Evolutionary conservation across 92 coral and sea anemone species (phyloP).

Genomic region (Pocillopora meandrina): DNA sequence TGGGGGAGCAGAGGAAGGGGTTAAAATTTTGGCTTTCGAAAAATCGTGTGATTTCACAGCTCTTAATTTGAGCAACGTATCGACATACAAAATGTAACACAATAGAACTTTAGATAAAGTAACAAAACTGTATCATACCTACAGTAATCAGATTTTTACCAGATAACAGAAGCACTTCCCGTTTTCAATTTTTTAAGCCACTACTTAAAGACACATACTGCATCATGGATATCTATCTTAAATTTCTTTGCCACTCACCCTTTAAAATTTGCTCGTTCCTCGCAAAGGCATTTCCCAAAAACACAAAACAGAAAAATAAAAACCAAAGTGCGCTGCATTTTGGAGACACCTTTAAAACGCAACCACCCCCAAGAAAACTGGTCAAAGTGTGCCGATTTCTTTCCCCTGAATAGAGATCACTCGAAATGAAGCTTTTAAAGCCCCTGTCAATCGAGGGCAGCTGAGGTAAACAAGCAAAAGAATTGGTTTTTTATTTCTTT

Average conservation of each 20-base stretch:
- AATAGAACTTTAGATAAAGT: too few relatives aligned
- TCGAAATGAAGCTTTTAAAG: not conserved
- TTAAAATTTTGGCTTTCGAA: too few relatives aligned
- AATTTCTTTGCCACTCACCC: slow-evolving; percentile 1
- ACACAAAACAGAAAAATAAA: slow-evolving; percentile 2
- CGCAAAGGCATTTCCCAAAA: slow-evolving; percentile 9
- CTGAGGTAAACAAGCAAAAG: slow-evolving; percentile 2
- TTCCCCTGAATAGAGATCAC: not conserved
- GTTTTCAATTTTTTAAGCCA: too few relatives aligned
- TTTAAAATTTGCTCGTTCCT: slow-evolving; percentile 7
- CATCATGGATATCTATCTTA: not conserved
- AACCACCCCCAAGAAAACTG: not conserved
- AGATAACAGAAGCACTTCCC: too few relatives aligned
- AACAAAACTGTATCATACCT: too few relatives aligned
- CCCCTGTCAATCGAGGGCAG: slow-evolving; percentile 10
- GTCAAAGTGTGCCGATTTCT: not conserved
- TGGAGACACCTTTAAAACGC: not conserved
- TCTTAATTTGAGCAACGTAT: too few relatives aligned
- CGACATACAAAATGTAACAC: too few relatives aligned
- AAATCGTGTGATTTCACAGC: too few relatives aligned
- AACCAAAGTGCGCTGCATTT: slow-evolving; percentile 16
- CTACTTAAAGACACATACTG: too few relatives aligned
- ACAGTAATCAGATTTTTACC: too few relatives aligned
- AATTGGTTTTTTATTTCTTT: not conserved
- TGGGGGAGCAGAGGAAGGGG: too few relatives aligned